Evolutionary conservation across 2,113 vertebrate species (phyloP), one percentile per base, ranked within the genome.

Genomic region (Leucoraja erinaceus): DNA sequence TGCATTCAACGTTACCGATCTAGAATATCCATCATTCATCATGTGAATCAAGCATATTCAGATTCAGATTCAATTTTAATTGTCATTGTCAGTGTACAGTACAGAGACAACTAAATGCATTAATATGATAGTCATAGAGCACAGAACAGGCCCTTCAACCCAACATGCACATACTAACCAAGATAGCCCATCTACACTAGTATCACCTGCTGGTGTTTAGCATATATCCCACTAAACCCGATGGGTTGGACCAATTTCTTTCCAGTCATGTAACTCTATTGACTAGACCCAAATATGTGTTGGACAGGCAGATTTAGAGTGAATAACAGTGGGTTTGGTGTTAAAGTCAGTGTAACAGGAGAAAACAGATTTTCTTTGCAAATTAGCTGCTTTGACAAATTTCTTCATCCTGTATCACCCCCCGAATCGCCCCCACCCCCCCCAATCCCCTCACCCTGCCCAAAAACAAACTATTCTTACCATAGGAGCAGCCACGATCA

Each of bases 401-500:
- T 14, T 79, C 77, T 38, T 38, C 25, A 8, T 22, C 25, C 75
- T 25, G 25, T n/a, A 2, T 7, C 3, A 0, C 38, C 38, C 38
- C 38, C 38, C 38, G n/a, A 47, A 47, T 47, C 38, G n/a, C 38
- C 38, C 38, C 38, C 38, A 0, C 38, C 38, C 3, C 38, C 38
- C 38, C 38, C 38, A 47, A 47, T 47, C 38, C 38, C 38, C 38
- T 3, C 38, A 47, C 38, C 76, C 20, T 6, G 1, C 25, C 76
- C 76, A 6, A 16, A 68, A 10, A 68, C 10, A 68, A 72, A 20
- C 83, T 12, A 25, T 66, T 94, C 97, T 92, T 93, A 99, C 98
- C 98, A 98, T 97, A 3, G 99, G 99, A 61, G 98, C 99, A 0
- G 99, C 98, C 0, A 94, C 0, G 0, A 99, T 94, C 86, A 99